phyloP scores from a whole-genome alignment of 2,113 vertebrate genomes.

The Neomonachus schauinslandi region DNA sequence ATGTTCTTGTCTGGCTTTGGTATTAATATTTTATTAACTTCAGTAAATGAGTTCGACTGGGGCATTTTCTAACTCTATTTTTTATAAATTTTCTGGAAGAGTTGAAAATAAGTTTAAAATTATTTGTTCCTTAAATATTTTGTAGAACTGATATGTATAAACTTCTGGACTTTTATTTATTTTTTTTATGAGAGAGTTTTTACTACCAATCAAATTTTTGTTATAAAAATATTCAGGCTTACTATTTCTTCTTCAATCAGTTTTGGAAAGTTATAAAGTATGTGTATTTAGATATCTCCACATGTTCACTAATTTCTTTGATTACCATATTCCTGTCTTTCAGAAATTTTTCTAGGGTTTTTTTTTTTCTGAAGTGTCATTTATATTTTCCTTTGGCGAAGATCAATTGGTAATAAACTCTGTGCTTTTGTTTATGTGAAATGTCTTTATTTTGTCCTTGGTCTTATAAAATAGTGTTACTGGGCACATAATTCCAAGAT shows the following conservation, averaged over 20 bases:
- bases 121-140: neutral
- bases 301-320: neutral
- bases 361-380: neutral
- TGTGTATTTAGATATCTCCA: neutral
- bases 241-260: neutral
- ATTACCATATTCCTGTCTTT: neutral
- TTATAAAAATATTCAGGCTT: neutral
- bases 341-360: constrained; percentile 29
- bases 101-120: neutral
- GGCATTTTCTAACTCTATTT: neutral
- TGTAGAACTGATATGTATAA: neutral
- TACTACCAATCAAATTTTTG: neutral
- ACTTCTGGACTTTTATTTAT: neutral
- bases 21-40: constrained; percentile 16
- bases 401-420: neutral
- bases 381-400: neutral
- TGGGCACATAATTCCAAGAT: neutral
- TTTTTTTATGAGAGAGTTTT: neutral
- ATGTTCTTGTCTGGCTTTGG: neutral
- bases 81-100: neutral
- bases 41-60: neutral
- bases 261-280: neutral
- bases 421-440: neutral
- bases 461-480: neutral
- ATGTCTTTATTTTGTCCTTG: neutral